Evolutionary conservation across 2,113 vertebrate genomes (phyloP).

Genomic region (Rana temporaria): DNA sequence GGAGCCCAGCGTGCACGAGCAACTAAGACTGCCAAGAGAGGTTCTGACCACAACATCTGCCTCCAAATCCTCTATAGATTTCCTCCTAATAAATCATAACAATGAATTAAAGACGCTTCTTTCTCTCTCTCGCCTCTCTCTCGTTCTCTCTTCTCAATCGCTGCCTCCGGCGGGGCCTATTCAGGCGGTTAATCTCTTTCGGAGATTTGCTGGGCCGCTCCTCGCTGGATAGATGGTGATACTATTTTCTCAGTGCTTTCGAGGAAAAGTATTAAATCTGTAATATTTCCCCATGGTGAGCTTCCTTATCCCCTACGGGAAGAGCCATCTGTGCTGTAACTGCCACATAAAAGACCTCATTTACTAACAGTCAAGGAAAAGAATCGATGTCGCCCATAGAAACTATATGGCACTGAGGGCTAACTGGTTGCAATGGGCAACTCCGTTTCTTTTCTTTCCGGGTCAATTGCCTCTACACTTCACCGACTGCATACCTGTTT

Average conservation of each 20-base stretch:
- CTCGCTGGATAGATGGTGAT: conserved; percentile 7
- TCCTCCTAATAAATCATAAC: conserved; percentile 50
- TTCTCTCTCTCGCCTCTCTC: neutral
- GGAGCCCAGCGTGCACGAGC: neutral
- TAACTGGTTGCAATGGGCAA: too few relatives aligned
- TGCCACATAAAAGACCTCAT: too few relatives aligned
- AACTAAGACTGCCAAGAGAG: conserved; percentile 11
- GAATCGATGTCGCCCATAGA: too few relatives aligned
- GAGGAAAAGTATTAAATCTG: conserved; percentile 34
- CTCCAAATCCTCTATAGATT: conserved; percentile 47
- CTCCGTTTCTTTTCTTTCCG: too few relatives aligned
- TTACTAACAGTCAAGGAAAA: too few relatives aligned
- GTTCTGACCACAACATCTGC: conserved; percentile 56
- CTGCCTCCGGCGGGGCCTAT: conserved; percentile 6
- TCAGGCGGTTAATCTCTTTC: conserved; percentile 20
- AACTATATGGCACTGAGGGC: too few relatives aligned
- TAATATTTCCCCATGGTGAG: conserved; percentile 27
- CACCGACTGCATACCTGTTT: too few relatives aligned
- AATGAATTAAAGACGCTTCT: conserved; percentile 38
- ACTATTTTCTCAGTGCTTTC: conserved; percentile 24
- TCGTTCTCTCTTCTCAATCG: conserved; percentile 1
- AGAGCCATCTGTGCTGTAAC: neutral
- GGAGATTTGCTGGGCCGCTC: conserved; percentile 26
- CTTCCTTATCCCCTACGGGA: conserved; percentile 16
- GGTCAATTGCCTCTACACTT: too few relatives aligned